Percentiles rank a stretch among this genome's conserved stretches.
Evolutionary conservation across 1,140 invertebrate genomes (phyloP).

Genomic region (Drosophila navojoa): DNA sequence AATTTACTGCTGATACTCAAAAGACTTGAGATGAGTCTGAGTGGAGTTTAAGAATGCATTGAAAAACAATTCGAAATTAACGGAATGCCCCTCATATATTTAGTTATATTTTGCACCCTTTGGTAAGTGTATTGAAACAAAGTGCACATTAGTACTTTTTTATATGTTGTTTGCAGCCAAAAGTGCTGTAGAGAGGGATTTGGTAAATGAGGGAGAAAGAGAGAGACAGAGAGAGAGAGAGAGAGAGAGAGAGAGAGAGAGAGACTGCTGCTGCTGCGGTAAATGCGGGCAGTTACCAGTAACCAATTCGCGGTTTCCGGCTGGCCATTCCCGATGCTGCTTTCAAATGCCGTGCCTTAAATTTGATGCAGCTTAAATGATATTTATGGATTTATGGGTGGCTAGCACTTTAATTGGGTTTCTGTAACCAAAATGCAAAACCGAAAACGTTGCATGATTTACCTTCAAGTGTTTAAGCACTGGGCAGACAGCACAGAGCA

Average conservation of each 20-base stretch:
- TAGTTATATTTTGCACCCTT: too few species aligned
- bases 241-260: background rate
- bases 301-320: background rate
- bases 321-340: background rate
- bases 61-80: too few species aligned
- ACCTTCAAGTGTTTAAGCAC: conserved; percentile 13
- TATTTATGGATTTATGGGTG: conserved; percentile 41
- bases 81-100: too few species aligned
- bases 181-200: background rate
- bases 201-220: background rate
- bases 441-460: conserved; percentile 27
- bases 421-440: conserved; percentile 12
- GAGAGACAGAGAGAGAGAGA: background rate
- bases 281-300: background rate
- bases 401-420: conserved; percentile 43
- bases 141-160: conserved; percentile 36
- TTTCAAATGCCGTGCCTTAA: conserved; percentile 19
- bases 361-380: conserved; percentile 27
- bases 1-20: too few species aligned
- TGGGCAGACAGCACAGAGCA: background rate
- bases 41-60: too few species aligned
- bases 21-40: too few species aligned
- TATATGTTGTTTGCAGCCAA: background rate
- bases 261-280: conserved; percentile 15
- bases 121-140: conserved; percentile 5